Evolutionary conservation across 53 echinoderm and acorn worm genomes (phyloP).

Genomic region (Echinometra lucunter): DNA sequence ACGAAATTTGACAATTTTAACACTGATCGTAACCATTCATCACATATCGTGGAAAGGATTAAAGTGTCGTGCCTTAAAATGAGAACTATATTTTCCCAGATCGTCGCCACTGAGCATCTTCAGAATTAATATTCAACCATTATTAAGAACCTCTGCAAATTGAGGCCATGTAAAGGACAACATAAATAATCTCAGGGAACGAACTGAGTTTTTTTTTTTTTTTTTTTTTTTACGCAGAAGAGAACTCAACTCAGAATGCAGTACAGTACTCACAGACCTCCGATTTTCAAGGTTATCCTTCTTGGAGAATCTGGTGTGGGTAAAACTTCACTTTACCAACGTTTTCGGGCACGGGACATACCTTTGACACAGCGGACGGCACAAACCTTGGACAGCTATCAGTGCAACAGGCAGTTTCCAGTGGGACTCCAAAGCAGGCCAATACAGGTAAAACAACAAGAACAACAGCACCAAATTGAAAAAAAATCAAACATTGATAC

Average conservation of each 20-base stretch:
- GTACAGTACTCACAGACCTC: constrained; percentile 76
- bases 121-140: not conserved
- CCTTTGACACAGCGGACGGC: constrained; percentile 76
- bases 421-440: constrained; percentile 81
- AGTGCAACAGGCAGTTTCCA: constrained; percentile 83
- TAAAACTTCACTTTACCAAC: constrained; percentile 88
- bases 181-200: not conserved
- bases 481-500: too few species aligned
- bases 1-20: not conserved
- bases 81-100: not conserved
- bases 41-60: not conserved
- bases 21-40: not conserved
- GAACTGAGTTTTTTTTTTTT: not conserved
- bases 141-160: not conserved
- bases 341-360: constrained; percentile 85
- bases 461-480: too few species aligned
- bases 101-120: not conserved
- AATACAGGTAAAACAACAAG: constrained; percentile 77
- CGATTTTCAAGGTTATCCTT: constrained; percentile 87
- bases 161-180: not conserved
- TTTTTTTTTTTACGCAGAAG: not conserved
- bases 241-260: constrained; percentile 73
- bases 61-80: not conserved
- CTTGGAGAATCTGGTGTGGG: constrained; percentile 95
- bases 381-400: constrained; percentile 76